These are phyloP conservation scores for Deroptyus accipitrinus DNA, from an alignment of 2,113 vertebrate species.

Conservation along the genomic window DNA sequence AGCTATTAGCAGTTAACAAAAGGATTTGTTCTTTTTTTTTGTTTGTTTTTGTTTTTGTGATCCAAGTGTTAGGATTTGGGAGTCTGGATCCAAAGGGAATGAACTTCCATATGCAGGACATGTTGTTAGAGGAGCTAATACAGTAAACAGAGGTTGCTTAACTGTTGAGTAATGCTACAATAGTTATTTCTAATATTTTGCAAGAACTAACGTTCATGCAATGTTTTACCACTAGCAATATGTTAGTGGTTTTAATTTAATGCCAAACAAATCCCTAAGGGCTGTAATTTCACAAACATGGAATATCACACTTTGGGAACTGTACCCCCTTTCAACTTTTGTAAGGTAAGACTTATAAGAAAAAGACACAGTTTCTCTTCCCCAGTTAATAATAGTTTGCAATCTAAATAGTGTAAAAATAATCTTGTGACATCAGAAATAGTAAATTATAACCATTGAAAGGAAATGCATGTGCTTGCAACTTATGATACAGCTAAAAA, in stretches of 20 bases:
- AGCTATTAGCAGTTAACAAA: neutral
- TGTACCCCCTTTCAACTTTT: neutral
- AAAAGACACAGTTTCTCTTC: neutral
- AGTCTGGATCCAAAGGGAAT: slow-evolving; percentile 26
- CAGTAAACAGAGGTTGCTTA: slow-evolving; percentile 55
- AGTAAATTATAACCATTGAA: neutral
- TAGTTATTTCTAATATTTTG: slow-evolving; percentile 74
- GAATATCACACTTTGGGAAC: neutral
- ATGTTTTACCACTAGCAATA: slow-evolving; percentile 67
- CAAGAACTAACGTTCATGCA: slow-evolving; percentile 72
- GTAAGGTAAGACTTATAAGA: neutral
- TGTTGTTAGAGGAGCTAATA: slow-evolving; percentile 44
- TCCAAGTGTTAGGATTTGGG: slow-evolving; percentile 54
- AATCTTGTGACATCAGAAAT: neutral
- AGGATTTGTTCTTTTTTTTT: neutral
- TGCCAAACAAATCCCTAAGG: slow-evolving; percentile 58
- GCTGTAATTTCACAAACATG: slow-evolving; percentile 52
- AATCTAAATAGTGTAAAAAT: neutral
- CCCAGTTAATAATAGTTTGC: neutral
- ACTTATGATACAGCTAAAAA: neutral
- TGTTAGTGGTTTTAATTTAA: slow-evolving; percentile 66
- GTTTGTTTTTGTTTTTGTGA: slow-evolving; percentile 11
- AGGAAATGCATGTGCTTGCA: neutral
- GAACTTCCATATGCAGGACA: slow-evolving; percentile 62
- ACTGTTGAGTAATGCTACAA: slow-evolving; percentile 58